Percentiles rank a stretch among this genome's conserved stretches.
Evolutionary conservation across 2,797 vertebrate genomes (phyloP).

Genomic region (Morelia viridis): DNA sequence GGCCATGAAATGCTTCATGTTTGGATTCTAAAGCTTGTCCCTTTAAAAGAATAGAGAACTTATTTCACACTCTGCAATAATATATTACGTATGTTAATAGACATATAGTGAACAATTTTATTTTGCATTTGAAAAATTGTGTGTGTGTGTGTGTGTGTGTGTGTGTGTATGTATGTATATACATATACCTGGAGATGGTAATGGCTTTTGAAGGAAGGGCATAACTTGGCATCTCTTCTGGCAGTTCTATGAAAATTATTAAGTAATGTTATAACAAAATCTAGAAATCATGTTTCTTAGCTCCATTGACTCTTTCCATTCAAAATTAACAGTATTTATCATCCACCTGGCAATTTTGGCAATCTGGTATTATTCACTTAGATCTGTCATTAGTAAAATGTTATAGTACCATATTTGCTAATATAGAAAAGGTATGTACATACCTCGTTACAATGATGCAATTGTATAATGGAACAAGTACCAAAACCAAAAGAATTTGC

Average conservation of each 20-base stretch:
- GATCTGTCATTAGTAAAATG: neutral
- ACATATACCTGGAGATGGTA: neutral
- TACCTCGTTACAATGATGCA: neutral
- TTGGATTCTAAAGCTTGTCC: constrained; percentile 84
- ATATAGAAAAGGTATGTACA: neutral
- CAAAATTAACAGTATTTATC: neutral
- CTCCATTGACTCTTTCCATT: neutral
- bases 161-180: no score
- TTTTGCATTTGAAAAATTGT: neutral
- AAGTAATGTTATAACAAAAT: neutral
- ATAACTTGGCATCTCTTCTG: neutral
- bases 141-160: neutral
- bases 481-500: neutral
- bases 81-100: neutral
- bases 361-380: neutral
- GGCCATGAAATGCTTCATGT: constrained; percentile 84
- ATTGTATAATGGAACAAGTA: neutral
- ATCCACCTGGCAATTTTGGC: constrained; percentile 2
- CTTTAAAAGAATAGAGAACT: constrained; percentile 72
- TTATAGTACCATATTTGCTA: neutral
- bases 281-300: neutral
- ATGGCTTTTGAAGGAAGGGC: neutral
- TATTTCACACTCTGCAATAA: neutral
- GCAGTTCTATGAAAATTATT: neutral
- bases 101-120: neutral